These are phyloP conservation scores for Chamaea fasciata DNA, from an alignment of 2,113 vertebrate genomes.

Conservation along the genomic window DNA sequence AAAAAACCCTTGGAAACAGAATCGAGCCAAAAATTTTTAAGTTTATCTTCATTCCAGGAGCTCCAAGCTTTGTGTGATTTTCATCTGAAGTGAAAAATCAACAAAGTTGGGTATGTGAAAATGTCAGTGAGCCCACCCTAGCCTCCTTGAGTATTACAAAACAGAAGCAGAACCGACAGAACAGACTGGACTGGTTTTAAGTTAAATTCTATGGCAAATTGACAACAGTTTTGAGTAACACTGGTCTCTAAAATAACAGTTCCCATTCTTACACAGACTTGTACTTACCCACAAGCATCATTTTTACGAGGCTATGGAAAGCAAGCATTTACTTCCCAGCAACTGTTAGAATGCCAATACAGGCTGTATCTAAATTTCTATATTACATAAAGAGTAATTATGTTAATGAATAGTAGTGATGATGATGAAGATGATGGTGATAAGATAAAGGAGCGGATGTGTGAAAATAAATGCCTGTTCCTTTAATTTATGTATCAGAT, in stretches of 20 bases:
- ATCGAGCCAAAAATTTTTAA: neutral
- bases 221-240: neutral
- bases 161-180: neutral
- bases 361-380: neutral
- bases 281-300: neutral
- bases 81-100: neutral
- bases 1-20: neutral
- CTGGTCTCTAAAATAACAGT: neutral
- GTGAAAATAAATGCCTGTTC: neutral
- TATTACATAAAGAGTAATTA: neutral
- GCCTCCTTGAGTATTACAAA: neutral
- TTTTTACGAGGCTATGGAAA: neutral
- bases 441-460: neutral
- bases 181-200: neutral
- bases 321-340: neutral
- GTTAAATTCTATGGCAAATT: neutral
- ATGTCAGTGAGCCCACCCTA: neutral
- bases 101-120: neutral
- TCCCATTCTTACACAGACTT: neutral
- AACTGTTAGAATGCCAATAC: constrained; percentile 13
- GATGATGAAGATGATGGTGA: neutral
- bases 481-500: neutral
- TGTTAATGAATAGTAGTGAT: neutral
- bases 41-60: neutral
- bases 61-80: neutral